Conservation (phyloP, 1,140 invertebrate species). For the Drosophila pectinifera region DNA sequence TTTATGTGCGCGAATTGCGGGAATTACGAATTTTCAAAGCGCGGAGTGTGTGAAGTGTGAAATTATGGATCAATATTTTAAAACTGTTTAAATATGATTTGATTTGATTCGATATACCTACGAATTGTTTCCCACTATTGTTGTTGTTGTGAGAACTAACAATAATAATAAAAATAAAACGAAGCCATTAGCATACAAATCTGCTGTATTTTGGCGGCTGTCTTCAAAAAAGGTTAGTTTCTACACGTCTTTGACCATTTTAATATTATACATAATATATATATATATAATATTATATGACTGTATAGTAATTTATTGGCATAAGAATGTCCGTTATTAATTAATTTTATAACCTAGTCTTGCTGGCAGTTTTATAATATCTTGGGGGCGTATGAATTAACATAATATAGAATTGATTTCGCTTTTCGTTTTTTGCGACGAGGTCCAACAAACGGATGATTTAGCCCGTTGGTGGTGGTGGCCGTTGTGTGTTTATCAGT, state of each 20-base stretch:
- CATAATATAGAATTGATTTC: conserved; percentile 22
- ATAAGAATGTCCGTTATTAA: too few relatives aligned
- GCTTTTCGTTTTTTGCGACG: conserved; percentile 3
- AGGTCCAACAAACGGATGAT: conserved; percentile 7
- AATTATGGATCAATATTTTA: conserved; percentile 10
- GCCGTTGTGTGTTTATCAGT: conserved; percentile 26
- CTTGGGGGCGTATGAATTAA: too few relatives aligned
- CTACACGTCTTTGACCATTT: background rate
- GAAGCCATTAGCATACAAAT: conserved; percentile 25
- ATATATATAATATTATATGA: too few relatives aligned
- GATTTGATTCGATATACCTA: background rate
- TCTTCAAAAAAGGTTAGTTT: conserved; percentile 26
- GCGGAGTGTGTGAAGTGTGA: conserved; percentile 20
- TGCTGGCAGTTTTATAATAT: too few relatives aligned
- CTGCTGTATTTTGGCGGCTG: conserved; percentile 3
- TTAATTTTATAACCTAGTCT: background rate
- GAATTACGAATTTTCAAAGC: conserved; percentile 9
- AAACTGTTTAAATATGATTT: conserved; percentile 7
- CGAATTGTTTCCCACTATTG: conserved; percentile 9
- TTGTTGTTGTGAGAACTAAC: conserved; percentile 12
- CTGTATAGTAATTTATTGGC: too few relatives aligned
- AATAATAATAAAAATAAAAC: conserved; percentile 16
- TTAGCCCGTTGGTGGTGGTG: conserved; percentile 21
- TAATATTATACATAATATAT: too few relatives aligned
- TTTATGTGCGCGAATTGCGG: conserved; percentile 2